Conservation (phyloP, 92 coral and sea anemone genomes). For the Phenganax stokvisi region DNA sequence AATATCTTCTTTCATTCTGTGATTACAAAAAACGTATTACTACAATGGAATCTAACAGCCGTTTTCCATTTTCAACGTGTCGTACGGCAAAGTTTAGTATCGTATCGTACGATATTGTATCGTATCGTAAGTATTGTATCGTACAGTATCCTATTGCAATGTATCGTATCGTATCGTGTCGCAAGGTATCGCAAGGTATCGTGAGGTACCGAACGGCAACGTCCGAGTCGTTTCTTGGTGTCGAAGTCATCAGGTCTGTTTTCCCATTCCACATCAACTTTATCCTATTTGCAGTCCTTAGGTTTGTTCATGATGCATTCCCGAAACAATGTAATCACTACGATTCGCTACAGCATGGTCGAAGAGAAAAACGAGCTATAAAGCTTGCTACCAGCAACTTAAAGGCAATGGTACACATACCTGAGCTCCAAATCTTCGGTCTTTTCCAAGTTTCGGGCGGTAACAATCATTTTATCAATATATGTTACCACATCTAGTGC, state of each 20-base stretch:
- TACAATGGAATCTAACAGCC: background rate
- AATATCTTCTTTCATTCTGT: slow-evolving; percentile 13
- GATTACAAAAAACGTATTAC: background rate
- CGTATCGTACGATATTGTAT: background rate
- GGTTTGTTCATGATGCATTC: too few species aligned
- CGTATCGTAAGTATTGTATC: background rate
- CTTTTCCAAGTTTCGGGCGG: slow-evolving; percentile 60
- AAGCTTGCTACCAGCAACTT: too few species aligned
- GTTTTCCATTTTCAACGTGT: too few species aligned
- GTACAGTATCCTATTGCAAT: background rate
- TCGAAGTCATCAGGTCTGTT: too few species aligned
- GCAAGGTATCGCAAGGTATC: background rate
- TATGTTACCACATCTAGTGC: slow-evolving; percentile 60
- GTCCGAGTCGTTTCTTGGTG: background rate
- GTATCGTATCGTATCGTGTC: slow-evolving; percentile 1
- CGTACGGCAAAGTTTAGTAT: background rate
- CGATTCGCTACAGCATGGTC: too few species aligned
- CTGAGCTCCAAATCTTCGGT: background rate
- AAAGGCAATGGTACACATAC: background rate
- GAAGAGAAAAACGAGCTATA: too few species aligned
- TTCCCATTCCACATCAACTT: too few species aligned
- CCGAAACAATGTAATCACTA: too few species aligned
- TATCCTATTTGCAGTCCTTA: too few species aligned
- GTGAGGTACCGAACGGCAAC: background rate
- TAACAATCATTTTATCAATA: slow-evolving; percentile 63